These are phyloP conservation scores for Dryobotodes eremita DNA, from an alignment of 2,888 invertebrate genomes.

Conservation along the genomic window DNA sequence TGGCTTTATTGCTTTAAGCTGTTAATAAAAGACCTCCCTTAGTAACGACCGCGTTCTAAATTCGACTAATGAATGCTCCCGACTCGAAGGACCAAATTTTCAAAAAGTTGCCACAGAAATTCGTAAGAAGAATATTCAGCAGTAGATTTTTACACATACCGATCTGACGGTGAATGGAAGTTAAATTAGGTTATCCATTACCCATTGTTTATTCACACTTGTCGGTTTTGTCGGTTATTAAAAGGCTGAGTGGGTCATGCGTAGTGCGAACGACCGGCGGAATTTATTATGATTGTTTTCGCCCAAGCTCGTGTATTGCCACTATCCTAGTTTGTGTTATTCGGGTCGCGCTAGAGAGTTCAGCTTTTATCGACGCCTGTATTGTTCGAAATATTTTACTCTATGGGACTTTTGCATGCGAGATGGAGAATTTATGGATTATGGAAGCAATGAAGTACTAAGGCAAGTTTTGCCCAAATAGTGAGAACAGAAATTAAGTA, in stretches of 20 bases:
- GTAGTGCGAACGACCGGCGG: constrained; percentile 56
- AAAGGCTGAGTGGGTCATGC: constrained; percentile 58
- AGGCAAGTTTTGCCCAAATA: not conserved
- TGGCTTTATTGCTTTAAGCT: not conserved
- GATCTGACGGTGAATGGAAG: not conserved
- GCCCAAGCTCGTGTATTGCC: constrained; percentile 58
- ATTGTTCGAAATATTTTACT: constrained; percentile 41
- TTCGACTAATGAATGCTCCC: not conserved
- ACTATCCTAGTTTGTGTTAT: constrained; percentile 57
- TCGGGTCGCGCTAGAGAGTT: constrained; percentile 55
- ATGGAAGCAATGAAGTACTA: not conserved
- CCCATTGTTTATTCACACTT: constrained; percentile 46
- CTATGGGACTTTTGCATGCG: constrained; percentile 19
- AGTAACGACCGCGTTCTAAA: not conserved
- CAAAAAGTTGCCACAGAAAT: not conserved
- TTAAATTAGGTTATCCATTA: constrained; percentile 48
- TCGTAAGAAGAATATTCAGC: not conserved
- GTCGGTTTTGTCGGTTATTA: constrained; percentile 55
- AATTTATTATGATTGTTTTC: constrained; percentile 70
- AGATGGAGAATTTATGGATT: constrained; percentile 1
- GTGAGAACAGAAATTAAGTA: not conserved
- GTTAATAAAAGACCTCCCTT: not conserved
- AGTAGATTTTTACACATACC: not conserved
- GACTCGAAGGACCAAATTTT: not conserved
- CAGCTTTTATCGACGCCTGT: constrained; percentile 37